phyloP scores from a whole-genome alignment of 2,113 vertebrate species.

The Hyperopisus bebe region DNA sequence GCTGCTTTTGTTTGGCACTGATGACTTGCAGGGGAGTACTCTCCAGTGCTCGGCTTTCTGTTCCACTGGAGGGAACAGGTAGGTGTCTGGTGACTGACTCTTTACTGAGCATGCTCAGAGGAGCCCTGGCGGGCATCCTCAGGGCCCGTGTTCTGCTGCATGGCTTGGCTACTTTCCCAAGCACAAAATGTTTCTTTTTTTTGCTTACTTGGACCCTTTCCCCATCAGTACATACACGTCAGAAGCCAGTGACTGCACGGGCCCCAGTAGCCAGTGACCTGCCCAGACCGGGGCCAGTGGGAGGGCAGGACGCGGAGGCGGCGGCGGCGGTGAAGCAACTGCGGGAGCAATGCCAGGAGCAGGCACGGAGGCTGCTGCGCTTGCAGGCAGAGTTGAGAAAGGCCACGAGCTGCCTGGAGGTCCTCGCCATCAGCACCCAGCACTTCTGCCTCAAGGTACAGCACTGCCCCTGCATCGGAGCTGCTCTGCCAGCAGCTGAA shows the following conservation, averaged over 20 bases:
- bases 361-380: conserved; percentile 65
- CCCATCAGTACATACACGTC: conserved; percentile 59
- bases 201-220: not conserved
- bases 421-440: conserved; percentile 80
- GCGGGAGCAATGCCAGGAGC: conserved; percentile 73
- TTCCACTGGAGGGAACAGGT: not conserved
- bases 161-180: not conserved
- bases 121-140: not conserved
- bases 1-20: not conserved
- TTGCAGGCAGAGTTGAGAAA: conserved; percentile 68
- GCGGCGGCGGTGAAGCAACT: conserved; percentile 33
- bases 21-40: not conserved
- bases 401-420: conserved; percentile 70
- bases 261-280: conserved; percentile 52
- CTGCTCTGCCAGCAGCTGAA: not conserved
- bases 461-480: not conserved
- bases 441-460: conserved; percentile 84
- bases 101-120: not conserved
- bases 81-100: not conserved
- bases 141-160: not conserved
- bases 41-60: not conserved
- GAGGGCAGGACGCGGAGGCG: conserved; percentile 41
- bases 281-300: conserved; percentile 44
- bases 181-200: not conserved
- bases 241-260: conserved; percentile 43